Base-by-base conservation (phyloP, 2,888 invertebrate species). In the Colostygia pectinataria region DNA sequence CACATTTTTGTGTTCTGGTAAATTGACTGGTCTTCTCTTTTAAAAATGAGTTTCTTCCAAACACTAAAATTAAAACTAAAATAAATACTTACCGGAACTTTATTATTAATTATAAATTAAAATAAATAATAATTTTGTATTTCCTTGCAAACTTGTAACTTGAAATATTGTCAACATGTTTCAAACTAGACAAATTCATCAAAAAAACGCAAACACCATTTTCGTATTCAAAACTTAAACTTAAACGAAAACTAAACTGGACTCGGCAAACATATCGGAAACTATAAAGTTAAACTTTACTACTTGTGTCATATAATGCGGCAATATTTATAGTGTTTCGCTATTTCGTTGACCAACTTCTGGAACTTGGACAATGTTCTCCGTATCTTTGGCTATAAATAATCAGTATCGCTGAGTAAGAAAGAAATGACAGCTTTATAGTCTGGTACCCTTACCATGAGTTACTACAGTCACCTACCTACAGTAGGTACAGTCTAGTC, bases 281-380 rank as follows among this genome's bases (percentile, higher is more conserved):
- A 46, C 33, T 28, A 46, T 42, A 46, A 41, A 40, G 14, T 33
- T 39, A 38, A 55, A 47, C 47, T 55, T 43, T 31, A 39, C 32
- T 27, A 20, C 20, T 20, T 2, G 2, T 9, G 40, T 47, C 39
- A 43, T 46, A 42, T 38, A 38, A 15, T 44, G 43, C 39, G 41
- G n/a, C 46, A 52, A 46, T 43, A 43, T 46, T 43, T 53, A 49
- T 46, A 38, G 36, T 42, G 42, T 48, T 47, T 49, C 49, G 46
- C 34, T 42, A 37, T 51, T 52, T 55, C 51, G 51, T 41, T 60
- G 57, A 60, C 57, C 59, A 60, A 57, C 52, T 54, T 60, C 53
- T 34, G 34, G 45, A 54, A 56, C 33, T 60, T 52, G 55, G 53
- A 44, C 55, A 47, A 27, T 50, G 49, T 53, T 50, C 27, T 40